Evolutionary conservation across 2,797 vertebrate species (phyloP), one percentile per base, ranked within the genome.

Genomic region (Myripristis murdjan): DNA sequence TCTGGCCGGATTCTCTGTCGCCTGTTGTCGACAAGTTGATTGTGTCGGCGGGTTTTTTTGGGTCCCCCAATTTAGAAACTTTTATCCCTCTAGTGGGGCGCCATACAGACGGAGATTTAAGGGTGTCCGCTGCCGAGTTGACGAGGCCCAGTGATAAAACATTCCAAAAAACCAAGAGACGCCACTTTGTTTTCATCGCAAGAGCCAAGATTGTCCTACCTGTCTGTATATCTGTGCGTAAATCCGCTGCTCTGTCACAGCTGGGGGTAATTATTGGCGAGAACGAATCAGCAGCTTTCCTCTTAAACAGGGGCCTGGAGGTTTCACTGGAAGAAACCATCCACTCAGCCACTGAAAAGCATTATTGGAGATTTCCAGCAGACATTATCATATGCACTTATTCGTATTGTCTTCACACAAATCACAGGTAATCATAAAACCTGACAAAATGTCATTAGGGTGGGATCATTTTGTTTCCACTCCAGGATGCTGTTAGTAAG

Each of bases 111-210:
- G 22, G 7, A n/a, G 70, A 66, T 8, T 72, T 65, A 44, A 54
- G 1, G 1, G 69, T 73, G 37, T 73, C 24, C 10, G 24, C 37
- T 16, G 55, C 49, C 52, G 59, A 71, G 48, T 18, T 33, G 31
- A 71, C 33, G 41, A 68, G 43, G 15, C 18, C 12, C n/a, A 89
- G 59, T 61, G 75, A 73, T 20, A 87, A 66, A 78, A 80, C 62
- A 71, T 39, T 65, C 70, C 82, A 88, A n/a, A 86, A 61, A 63
- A 86, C 31, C 28, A 37, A 75, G 46, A 82, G n/a, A 59, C 12
- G 15, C 66, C 67, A 68, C 72, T 73, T 88, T 78, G 70, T 85
- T 85, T 82, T 89, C 89, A 92, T 91, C 58, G 84, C 85, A 79
- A 24, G 69, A 75, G 28, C 49, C 47, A 18, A 58, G 20, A 53